Percentiles rank a stretch among this genome's conserved stretches.
These are phyloP conservation scores for Tribolium freemani DNA, from an alignment of 2,888 invertebrate genomes.

Conservation along the genomic window DNA sequence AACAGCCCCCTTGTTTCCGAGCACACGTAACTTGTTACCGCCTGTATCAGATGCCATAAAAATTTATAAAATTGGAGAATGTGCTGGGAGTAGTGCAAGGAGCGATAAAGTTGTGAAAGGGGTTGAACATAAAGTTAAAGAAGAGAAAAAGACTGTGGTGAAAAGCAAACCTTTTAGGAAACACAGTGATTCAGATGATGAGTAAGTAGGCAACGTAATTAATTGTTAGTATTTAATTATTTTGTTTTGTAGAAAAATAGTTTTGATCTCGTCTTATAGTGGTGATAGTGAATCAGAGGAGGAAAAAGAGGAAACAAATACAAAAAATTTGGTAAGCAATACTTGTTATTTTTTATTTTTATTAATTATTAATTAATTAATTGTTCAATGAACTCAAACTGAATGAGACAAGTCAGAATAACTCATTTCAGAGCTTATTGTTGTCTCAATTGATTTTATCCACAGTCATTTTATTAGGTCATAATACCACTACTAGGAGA, in stretches of 20 bases:
- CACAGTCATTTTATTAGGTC: too few relatives aligned
- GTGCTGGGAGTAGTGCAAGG: conserved; percentile 8
- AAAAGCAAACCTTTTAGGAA: background rate
- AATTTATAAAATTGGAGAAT: conserved; percentile 55
- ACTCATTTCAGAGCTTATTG: too few relatives aligned
- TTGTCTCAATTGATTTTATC: too few relatives aligned
- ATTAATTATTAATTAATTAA: too few relatives aligned
- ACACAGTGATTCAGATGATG: conserved; percentile 56
- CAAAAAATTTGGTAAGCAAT: conserved; percentile 45
- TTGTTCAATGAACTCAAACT: too few relatives aligned
- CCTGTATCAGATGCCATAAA: conserved; percentile 49
- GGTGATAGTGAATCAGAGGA: conserved; percentile 67
- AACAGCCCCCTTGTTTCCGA: conserved; percentile 55
- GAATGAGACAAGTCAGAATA: too few relatives aligned
- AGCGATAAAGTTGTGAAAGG: conserved; percentile 44
- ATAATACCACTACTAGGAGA: too few relatives aligned
- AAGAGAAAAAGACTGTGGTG: conserved; percentile 19
- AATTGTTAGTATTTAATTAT: background rate
- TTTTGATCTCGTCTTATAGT: conserved; percentile 73
- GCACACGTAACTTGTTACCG: conserved; percentile 42
- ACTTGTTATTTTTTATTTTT: background rate
- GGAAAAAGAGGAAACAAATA: conserved; percentile 64
- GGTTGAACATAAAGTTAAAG: background rate
- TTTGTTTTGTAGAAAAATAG: conserved; percentile 69
- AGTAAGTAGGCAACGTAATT: conserved; percentile 54